Evolutionary conservation across 2,797 vertebrate genomes (phyloP).

Genomic region (Cryptoprocta ferox): DNA sequence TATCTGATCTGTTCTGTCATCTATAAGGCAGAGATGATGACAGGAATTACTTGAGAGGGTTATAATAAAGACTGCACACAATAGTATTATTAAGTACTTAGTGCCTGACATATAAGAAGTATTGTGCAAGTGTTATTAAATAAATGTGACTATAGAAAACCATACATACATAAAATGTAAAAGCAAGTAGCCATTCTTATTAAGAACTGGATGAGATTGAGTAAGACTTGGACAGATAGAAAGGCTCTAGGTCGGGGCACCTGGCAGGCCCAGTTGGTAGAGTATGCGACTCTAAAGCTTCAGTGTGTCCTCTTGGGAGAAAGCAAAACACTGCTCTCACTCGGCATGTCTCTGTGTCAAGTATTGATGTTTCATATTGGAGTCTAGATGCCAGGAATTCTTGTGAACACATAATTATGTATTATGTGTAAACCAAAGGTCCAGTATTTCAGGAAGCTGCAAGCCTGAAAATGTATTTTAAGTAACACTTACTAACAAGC

Average conservation of each 20-base stretch:
- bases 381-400: conserved; percentile 72
- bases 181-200: background rate
- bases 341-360: background rate
- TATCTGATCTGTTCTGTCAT: background rate
- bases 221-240: background rate
- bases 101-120: background rate
- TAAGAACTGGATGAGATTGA: background rate
- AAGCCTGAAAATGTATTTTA: conserved; percentile 35
- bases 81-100: background rate
- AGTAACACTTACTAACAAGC: background rate
- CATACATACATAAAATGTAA: background rate
- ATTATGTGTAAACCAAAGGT: conserved; percentile 67
- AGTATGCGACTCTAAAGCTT: background rate
- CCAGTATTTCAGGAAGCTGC: conserved; percentile 76
- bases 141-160: background rate
- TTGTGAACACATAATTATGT: conserved; percentile 80
- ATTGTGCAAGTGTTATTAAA: background rate
- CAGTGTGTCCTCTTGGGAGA: conserved; percentile 47
- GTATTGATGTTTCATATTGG: conserved; percentile 75
- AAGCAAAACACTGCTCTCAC: conserved; percentile 55
- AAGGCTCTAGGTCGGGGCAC: background rate
- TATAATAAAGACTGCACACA: background rate
- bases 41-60: background rate
- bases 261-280: background rate
- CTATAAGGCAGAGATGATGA: background rate